Conservation (phyloP, 1,140 invertebrate species). For the Coptotermes formosanus region DNA sequence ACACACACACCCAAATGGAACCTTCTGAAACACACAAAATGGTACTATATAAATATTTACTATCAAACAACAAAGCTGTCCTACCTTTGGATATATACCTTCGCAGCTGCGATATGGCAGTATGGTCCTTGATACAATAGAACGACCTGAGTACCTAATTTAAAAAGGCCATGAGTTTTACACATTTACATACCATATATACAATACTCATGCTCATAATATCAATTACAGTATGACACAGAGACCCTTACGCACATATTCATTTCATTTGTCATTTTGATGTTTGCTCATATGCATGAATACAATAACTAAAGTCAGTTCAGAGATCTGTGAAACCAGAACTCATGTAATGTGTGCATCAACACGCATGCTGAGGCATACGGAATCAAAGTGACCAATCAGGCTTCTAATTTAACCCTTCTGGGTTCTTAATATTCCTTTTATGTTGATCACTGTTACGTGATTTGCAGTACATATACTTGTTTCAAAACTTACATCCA, state of each 20-base stretch:
- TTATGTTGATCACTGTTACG: too few species aligned
- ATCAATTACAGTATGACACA: not conserved
- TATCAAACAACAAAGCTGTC: slow-evolving; percentile 10
- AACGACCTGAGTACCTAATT: not conserved
- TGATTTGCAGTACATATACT: too few species aligned
- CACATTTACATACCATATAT: not conserved
- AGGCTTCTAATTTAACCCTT: too few species aligned
- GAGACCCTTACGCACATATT: not conserved
- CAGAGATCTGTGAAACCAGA: not conserved
- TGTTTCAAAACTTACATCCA: too few species aligned
- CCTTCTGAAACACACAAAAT: not conserved
- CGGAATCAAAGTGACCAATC: too few species aligned
- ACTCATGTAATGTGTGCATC: too few species aligned
- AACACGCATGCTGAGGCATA: too few species aligned
- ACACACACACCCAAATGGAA: too few species aligned
- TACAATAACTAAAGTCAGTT: not conserved
- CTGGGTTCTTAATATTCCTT: too few species aligned
- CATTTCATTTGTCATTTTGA: not conserved
- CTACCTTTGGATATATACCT: not conserved
- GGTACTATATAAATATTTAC: not conserved
- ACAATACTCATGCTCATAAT: not conserved
- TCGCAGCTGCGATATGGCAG: not conserved
- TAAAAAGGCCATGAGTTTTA: not conserved
- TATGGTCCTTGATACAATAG: not conserved
- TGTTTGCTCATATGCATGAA: not conserved